phyloP scores from a whole-genome alignment of 2,888 invertebrate species.

The Seira sanloemensis region DNA sequence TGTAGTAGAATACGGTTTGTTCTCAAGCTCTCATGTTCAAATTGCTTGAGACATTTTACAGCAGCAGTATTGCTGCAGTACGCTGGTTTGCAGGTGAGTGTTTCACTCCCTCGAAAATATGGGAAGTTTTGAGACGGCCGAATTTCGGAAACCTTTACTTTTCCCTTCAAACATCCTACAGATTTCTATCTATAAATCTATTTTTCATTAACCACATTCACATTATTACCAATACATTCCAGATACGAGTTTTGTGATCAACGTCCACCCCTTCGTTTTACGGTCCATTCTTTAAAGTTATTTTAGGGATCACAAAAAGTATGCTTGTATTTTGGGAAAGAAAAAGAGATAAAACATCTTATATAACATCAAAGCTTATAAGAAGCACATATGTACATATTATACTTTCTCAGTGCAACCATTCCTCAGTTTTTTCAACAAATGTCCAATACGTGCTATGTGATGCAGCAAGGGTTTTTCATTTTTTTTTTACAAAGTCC shows the following conservation, averaged over 20 bases:
- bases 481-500: not conserved
- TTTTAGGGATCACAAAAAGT: not conserved
- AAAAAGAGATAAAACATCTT: not conserved
- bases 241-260: conserved; percentile 1
- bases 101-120: not conserved
- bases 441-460: not conserved
- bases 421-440: no score
- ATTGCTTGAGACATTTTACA: no score
- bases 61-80: not conserved
- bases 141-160: not conserved
- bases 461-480: not conserved
- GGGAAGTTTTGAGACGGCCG: not conserved
- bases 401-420: not conserved
- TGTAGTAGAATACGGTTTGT: not conserved
- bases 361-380: not conserved
- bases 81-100: conserved; percentile 40
- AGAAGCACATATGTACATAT: not conserved
- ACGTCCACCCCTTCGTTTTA: not conserved
- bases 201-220: conserved; percentile 28
- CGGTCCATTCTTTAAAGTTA: not conserved
- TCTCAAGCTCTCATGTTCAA: not conserved
- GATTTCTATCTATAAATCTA: conserved; percentile 23
- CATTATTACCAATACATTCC: not conserved
- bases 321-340: no score
- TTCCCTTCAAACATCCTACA: not conserved